phyloP scores from a whole-genome alignment of 2,888 invertebrate genomes.

The Drosophila paracracens region DNA sequence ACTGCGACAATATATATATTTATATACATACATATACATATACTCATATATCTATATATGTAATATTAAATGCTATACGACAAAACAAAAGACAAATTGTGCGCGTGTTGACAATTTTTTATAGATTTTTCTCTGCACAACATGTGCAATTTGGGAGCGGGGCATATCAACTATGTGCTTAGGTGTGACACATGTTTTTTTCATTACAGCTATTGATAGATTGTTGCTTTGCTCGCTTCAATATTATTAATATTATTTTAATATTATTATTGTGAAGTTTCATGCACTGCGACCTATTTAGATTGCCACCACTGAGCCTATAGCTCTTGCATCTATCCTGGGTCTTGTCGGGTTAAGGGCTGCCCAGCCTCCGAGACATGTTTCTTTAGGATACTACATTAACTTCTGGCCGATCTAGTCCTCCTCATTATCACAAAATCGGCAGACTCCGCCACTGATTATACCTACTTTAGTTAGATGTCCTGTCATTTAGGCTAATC shows the following conservation, averaged over 20 bases:
- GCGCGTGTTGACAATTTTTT: constrained; percentile 68
- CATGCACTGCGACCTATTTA: neutral
- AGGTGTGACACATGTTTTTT: neutral
- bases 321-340: neutral
- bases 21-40: constrained; percentile 15
- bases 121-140: constrained; percentile 46
- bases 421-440: too few species aligned
- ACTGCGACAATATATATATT: constrained; percentile 27
- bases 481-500: neutral
- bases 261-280: neutral
- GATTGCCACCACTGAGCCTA: neutral
- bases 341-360: neutral
- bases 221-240: neutral
- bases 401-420: too few species aligned
- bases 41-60: constrained; percentile 20
- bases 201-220: too few species aligned
- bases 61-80: constrained; percentile 43
- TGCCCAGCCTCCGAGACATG: neutral
- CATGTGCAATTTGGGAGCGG: constrained; percentile 3
- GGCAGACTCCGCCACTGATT: neutral
- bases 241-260: neutral
- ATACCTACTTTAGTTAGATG: neutral
- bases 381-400: neutral
- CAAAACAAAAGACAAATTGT: constrained; percentile 69
- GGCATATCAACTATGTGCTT: constrained; percentile 24